Base-by-base conservation (phyloP, 2,113 vertebrate genomes). In the Siniperca chuatsi region DNA sequence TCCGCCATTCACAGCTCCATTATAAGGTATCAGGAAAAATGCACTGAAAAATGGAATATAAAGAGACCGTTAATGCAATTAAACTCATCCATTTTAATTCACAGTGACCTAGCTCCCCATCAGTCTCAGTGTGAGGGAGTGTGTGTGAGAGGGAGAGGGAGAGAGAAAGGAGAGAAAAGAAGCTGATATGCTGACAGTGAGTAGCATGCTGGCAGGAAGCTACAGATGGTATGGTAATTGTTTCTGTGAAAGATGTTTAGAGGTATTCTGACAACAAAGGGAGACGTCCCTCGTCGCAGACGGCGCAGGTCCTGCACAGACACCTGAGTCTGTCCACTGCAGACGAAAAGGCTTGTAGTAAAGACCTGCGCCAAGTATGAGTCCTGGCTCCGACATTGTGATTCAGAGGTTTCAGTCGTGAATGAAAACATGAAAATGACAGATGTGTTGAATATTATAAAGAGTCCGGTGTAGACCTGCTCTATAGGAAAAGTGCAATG, bases 141-240 rank as follows among this genome's bases (percentile, higher is more conserved):
- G 3, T 2, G 35, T 75, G 20, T 50, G 61, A 12, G 55, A 60
- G 80, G 21, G 55, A 35, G 58, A 69, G 42, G 9, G 29, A 29
- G 33, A 44, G 68, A 15, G 62, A 65, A 50, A 4, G 44, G 52
- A 70, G 80, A 74, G 73, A 73, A 65, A 73, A 72, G 72, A 78
- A 33, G 82, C 72, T 75, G 79, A 90, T 79, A 62, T 62, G 65
- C 89, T 81, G 89, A 87, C 86, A 78, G 84, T 54, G 80, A 89
- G 86, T 79, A 80, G 52, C 82, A 78, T 8, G 50, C 88, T 90
- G 91, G 90, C 90, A 87, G 90, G 70, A 87, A 76, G 84, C 85
- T 93, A 87, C 94, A 96, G 93, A 95, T 94, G 94, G 93, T 92
- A 90, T 90, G 88, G 84, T 95, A 95, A 96, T 95, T 95, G 88